Evolutionary conservation across 2,113 vertebrate species (phyloP), one percentile per base, ranked within the genome.

Genomic region (Tympanuchus pallidicinctus): DNA sequence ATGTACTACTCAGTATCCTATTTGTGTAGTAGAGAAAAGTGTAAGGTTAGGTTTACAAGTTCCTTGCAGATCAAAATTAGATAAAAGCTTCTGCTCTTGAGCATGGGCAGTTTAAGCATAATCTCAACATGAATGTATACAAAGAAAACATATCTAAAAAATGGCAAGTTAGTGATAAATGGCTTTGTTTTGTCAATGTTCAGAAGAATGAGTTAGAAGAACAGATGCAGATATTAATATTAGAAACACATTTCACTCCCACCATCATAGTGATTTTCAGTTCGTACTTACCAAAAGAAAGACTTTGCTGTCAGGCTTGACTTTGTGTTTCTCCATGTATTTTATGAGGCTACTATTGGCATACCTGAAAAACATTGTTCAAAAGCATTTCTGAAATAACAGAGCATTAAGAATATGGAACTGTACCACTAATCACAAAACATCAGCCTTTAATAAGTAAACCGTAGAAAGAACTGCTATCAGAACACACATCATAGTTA

Each of bases 251-350:
- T 90, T 93, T 83, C 45, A 94, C 59, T 82, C 36, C 38, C 82
- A 64, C 19, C 25, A 74, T 63, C 84, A 94, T 52, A 71, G 19
- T 25, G 72, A 88, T 76, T 86, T 67, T 65, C 24, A 88, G 71
- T 60, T 72, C 65, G 65, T 70, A 98, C 98, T 88, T 98, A 99
- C 99, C 99, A 99, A 92, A 86, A 99, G 97, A 96, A 99, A 99
- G 63, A 99, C 99, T 95, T 99, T 99, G 98, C 99, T 99, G 98
- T 99, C 99, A 50, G 99, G 99, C 97, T 99, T 99, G 73, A 99
- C 99, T 98, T 99, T 99, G 97, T 99, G 99, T 96, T 99, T 99
- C 97, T 99, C 99, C 99, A 99, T 99, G 96, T 99, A 99, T 97
- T 99, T 99, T 97, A 99, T 99, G 96, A 99, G 98, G 97, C 99